phyloP scores from a whole-genome alignment of 2,797 vertebrate species.

The Myoxocephalus aenaeus region DNA sequence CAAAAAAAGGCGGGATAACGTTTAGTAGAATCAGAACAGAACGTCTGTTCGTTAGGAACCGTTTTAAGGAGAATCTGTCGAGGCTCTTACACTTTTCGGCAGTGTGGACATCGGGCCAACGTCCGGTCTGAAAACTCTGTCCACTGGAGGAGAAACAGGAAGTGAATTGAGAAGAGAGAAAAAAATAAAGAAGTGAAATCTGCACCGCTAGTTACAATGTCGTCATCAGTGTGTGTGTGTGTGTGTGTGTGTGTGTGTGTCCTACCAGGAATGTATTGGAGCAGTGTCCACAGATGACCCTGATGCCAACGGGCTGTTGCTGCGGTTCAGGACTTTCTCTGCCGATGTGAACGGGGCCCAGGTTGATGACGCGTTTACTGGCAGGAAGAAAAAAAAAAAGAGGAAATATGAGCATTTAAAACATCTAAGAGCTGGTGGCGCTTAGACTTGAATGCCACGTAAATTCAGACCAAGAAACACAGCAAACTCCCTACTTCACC shows the following conservation, averaged over 20 bases:
- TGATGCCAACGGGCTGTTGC: conserved; percentile 83
- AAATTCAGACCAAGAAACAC: not conserved
- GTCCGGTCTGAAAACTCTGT: conserved; percentile 90
- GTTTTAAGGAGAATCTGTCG: not conserved
- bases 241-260: conserved; percentile 8
- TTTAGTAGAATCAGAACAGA: not conserved
- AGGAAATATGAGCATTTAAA: not conserved
- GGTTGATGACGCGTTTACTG: conserved; percentile 91
- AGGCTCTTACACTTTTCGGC: conserved; percentile 89
- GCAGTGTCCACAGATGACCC: conserved; percentile 92
- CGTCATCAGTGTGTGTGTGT: not conserved
- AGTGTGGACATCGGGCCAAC: conserved; percentile 90
- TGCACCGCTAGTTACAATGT: not conserved
- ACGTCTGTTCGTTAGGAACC: too few species aligned
- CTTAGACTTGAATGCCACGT: not conserved
- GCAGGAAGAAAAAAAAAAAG: not conserved
- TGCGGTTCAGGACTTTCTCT: conserved; percentile 84
- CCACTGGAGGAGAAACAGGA: conserved; percentile 81
- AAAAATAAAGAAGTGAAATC: conserved; percentile 12
- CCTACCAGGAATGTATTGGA: conserved; percentile 89
- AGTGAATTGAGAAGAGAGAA: not conserved
- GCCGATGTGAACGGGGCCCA: conserved; percentile 88
- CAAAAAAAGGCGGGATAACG: conserved; percentile 12
- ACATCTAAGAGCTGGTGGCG: not conserved
- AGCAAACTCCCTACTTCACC: not conserved